Evolutionary conservation across 1,140 invertebrate species (phyloP).

Genomic region (Bradysia coprophila): DNA sequence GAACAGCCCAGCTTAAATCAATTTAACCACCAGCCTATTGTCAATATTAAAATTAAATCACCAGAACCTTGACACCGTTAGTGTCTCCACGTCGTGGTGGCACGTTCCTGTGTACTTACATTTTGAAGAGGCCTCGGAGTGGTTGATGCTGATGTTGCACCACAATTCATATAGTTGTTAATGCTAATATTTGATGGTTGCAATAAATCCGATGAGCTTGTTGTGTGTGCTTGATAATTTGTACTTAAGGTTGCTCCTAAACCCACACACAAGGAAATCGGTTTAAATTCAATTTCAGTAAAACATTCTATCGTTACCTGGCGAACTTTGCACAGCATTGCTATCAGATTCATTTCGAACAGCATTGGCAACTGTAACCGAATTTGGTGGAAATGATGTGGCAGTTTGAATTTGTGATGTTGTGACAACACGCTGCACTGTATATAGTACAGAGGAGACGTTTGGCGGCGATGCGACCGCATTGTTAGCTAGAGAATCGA

Average conservation of each 20-base stretch:
- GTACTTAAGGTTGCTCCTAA: background rate
- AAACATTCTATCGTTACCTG: too few relatives aligned
- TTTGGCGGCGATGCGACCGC: background rate
- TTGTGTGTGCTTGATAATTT: background rate
- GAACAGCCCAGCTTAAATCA: too few relatives aligned
- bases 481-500: too few relatives aligned
- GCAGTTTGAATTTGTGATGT: slow-evolving; percentile 22
- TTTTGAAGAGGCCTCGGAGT: slow-evolving; percentile 18
- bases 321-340: background rate
- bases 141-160: slow-evolving; percentile 2
- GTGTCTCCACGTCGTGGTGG: too few relatives aligned
- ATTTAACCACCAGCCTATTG: too few relatives aligned
- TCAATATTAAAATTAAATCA: too few relatives aligned
- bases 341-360: slow-evolving; percentile 11
- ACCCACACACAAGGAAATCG: too few relatives aligned
- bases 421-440: slow-evolving; percentile 21
- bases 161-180: background rate
- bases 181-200: background rate
- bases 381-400: slow-evolving; percentile 10
- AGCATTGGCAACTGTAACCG: slow-evolving; percentile 19
- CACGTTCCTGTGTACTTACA: too few relatives aligned
- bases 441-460: slow-evolving; percentile 13
- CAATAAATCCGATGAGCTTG: background rate
- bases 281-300: too few relatives aligned
- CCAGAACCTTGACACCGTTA: too few relatives aligned